phyloP scores from a whole-genome alignment of 2,888 invertebrate genomes.

The Epinotia demarniana region DNA sequence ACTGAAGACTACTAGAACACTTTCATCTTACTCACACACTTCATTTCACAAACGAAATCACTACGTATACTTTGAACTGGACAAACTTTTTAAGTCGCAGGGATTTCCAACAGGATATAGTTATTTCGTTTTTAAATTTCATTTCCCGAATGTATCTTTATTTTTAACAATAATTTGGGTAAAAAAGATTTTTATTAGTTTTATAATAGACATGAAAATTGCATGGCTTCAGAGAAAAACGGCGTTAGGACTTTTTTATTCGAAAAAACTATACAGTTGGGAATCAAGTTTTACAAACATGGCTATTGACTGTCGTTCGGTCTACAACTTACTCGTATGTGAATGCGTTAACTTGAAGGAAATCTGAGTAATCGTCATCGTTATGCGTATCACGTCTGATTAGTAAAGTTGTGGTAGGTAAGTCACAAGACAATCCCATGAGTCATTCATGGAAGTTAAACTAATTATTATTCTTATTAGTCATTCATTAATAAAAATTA shows the following conservation, averaged over 20 bases:
- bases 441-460: slow-evolving; percentile 19
- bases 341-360: background rate
- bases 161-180: too few relatives aligned
- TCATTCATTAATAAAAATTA: slow-evolving; percentile 21
- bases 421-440: slow-evolving; percentile 16
- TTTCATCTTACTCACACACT: slow-evolving; percentile 66
- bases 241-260: too few relatives aligned
- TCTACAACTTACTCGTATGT: background rate
- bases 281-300: background rate
- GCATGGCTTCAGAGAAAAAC: too few relatives aligned
- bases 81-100: background rate
- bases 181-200: too few relatives aligned
- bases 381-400: slow-evolving; percentile 10
- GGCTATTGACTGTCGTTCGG: background rate
- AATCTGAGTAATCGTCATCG: slow-evolving; percentile 3
- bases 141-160: too few relatives aligned
- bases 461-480: slow-evolving; percentile 12
- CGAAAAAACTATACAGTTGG: too few relatives aligned
- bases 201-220: too few relatives aligned
- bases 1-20: slow-evolving; percentile 54
- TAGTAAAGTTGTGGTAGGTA: slow-evolving; percentile 12
- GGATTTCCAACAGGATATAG: background rate
- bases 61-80: slow-evolving; percentile 50
- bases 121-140: too few relatives aligned
- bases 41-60: slow-evolving; percentile 57